Percentiles rank a stretch among this genome's conserved stretches.
These are phyloP conservation scores for Pseudococcus longispinus DNA, from an alignment of 2,888 invertebrate genomes.

Conservation along the genomic window DNA sequence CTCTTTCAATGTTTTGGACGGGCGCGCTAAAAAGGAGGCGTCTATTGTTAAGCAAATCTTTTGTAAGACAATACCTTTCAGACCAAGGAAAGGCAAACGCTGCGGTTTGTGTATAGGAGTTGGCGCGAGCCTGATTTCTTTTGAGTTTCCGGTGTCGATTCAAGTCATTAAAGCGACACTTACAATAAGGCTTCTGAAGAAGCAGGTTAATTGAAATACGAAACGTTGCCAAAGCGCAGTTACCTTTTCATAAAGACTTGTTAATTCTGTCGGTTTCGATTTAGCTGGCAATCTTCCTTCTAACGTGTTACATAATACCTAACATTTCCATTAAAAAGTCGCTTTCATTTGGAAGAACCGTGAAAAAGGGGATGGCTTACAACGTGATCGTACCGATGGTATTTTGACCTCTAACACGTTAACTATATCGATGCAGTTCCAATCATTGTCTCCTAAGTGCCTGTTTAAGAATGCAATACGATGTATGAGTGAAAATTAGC, in stretches of 20 bases:
- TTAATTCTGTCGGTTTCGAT: conserved; percentile 49
- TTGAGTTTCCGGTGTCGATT: conserved; percentile 56
- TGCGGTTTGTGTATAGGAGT: conserved; percentile 53
- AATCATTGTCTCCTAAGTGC: neutral
- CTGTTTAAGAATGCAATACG: neutral
- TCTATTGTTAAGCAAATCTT: conserved; percentile 53
- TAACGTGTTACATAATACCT: conserved; percentile 48
- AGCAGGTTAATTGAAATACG: conserved; percentile 57
- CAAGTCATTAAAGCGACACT: conserved; percentile 56
- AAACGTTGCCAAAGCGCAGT: conserved; percentile 55
- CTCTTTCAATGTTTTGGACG: conserved; percentile 5
- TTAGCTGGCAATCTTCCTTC: conserved; percentile 51
- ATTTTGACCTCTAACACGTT: neutral
- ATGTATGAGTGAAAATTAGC: neutral
- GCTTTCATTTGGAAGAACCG: conserved; percentile 5
- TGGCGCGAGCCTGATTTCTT: conserved; percentile 55
- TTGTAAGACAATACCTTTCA: conserved; percentile 55
- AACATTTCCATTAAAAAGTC: conserved; percentile 51
- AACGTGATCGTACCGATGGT: neutral
- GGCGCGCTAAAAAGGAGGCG: conserved; percentile 7
- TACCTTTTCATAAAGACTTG: conserved; percentile 54
- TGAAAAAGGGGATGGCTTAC: conserved; percentile 10
- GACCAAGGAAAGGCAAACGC: conserved; percentile 52
- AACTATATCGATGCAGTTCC: neutral
- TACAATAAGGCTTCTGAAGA: conserved; percentile 55